Evolutionary conservation across 2,113 vertebrate genomes (phyloP).

Genomic region (Struthidea cinerea): DNA sequence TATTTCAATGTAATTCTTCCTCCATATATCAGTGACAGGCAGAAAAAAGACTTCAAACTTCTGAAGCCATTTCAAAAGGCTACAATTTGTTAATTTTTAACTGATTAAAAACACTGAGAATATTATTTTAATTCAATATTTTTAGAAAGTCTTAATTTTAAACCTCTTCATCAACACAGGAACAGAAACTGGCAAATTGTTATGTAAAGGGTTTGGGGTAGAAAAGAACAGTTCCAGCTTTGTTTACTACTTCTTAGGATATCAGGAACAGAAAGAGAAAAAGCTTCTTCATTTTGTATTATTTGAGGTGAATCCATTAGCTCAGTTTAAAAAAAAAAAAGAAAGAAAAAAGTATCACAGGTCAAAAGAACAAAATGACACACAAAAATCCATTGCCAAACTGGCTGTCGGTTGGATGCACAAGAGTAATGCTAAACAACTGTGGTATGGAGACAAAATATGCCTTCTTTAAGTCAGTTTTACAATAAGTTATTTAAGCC

Average conservation of each 20-base stretch:
- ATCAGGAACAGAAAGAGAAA: slow-evolving; percentile 35
- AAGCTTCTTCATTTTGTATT: not conserved
- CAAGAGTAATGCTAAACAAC: slow-evolving; percentile 71
- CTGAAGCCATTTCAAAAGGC: not conserved
- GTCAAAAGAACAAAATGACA: slow-evolving; percentile 80
- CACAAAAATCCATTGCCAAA: slow-evolving; percentile 66
- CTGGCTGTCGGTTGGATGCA: slow-evolving; percentile 66
- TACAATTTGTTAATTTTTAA: not conserved
- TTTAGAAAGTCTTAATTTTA: slow-evolving; percentile 26
- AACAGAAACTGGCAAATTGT: not conserved
- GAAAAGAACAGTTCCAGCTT: not conserved
- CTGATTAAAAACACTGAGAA: not conserved
- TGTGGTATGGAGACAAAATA: slow-evolving; percentile 70
- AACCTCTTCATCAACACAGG: not conserved
- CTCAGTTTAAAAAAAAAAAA: not conserved
- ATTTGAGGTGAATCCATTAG: not conserved
- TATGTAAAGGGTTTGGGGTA: not conserved
- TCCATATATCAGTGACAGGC: not conserved
- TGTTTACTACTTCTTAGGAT: not conserved
- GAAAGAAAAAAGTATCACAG: slow-evolving; percentile 65
- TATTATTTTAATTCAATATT: not conserved
- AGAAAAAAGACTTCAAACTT: not conserved
- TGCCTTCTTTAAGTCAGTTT: slow-evolving; percentile 67
- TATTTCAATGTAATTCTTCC: not conserved
- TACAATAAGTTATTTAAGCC: slow-evolving; percentile 78